A percentile compares a stretch with the other conserved stretches of the same genome.
Conservation (phyloP, 2,113 vertebrate genomes). For the Eurypyga helias region DNA sequence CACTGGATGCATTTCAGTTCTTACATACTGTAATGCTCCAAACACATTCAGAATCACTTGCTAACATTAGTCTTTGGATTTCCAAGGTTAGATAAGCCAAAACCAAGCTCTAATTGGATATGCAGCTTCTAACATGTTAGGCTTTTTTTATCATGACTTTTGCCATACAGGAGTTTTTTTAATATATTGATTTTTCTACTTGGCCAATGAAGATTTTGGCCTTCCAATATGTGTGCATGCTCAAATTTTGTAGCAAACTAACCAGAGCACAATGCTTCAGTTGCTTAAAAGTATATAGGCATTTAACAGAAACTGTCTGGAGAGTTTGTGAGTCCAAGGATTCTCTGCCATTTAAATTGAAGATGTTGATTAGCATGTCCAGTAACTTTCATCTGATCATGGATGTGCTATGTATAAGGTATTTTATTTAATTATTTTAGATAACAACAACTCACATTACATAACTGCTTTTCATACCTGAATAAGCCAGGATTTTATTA, state of each 20-base stretch:
- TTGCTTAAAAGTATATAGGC: not conserved
- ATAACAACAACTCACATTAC: not conserved
- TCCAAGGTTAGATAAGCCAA: not conserved
- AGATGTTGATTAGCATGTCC: not conserved
- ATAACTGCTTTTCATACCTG: not conserved
- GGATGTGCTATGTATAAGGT: not conserved
- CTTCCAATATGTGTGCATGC: not conserved
- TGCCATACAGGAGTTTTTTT: not conserved
- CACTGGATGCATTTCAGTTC: not conserved
- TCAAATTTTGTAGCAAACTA: not conserved
- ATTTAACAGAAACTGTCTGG: not conserved
- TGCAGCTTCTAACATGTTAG: not conserved
- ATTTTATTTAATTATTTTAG: not conserved
- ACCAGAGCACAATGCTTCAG: not conserved
- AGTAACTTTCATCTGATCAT: not conserved
- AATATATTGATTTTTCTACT: not conserved
- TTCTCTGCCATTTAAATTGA: not conserved
- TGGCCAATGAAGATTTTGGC: not conserved
- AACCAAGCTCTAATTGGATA: not conserved
- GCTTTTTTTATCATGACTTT: not conserved
- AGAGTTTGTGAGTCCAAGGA: not conserved
- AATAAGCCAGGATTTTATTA: not conserved
- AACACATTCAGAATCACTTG: not conserved
- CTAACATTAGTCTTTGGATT: not conserved
- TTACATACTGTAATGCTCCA: not conserved